Percentiles rank a stretch among this genome's conserved stretches.
Evolutionary conservation across 2,113 vertebrate genomes (phyloP).

Genomic region (Pomatostomus ruficeps): DNA sequence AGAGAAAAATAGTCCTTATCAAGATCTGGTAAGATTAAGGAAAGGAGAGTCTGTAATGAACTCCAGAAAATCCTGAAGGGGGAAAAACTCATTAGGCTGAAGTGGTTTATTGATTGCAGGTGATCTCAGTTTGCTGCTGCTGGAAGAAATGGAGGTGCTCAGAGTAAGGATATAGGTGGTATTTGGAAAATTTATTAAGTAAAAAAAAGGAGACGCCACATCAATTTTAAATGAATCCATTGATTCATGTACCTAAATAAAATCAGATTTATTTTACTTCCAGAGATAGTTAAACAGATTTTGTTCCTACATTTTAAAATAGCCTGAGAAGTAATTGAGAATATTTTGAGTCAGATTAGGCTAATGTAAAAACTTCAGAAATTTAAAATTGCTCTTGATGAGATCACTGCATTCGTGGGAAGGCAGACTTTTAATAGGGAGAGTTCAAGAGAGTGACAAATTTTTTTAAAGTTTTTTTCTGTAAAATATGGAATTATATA

Average conservation of each 20-base stretch:
- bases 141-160: not conserved
- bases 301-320: conserved; percentile 14
- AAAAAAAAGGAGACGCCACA: not conserved
- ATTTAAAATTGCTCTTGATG: not conserved
- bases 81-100: not conserved
- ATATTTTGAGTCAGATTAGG: not conserved
- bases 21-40: not conserved
- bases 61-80: not conserved
- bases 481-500: not conserved
- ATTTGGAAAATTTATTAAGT: conserved; percentile 13
- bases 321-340: not conserved
- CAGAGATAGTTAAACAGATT: not conserved
- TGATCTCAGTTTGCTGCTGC: not conserved
- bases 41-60: not conserved
- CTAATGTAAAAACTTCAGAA: not conserved
- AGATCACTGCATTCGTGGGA: not conserved
- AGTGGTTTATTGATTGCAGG: not conserved
- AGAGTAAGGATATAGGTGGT: not conserved
- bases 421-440: not conserved
- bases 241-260: not conserved
- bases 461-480: not conserved
- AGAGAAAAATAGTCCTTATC: not conserved
- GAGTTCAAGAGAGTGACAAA: not conserved
- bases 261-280: conserved; percentile 1
- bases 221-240: not conserved